phyloP scores from a whole-genome alignment of 2,797 vertebrate species.

The Acrossocheilus fasciatus region DNA sequence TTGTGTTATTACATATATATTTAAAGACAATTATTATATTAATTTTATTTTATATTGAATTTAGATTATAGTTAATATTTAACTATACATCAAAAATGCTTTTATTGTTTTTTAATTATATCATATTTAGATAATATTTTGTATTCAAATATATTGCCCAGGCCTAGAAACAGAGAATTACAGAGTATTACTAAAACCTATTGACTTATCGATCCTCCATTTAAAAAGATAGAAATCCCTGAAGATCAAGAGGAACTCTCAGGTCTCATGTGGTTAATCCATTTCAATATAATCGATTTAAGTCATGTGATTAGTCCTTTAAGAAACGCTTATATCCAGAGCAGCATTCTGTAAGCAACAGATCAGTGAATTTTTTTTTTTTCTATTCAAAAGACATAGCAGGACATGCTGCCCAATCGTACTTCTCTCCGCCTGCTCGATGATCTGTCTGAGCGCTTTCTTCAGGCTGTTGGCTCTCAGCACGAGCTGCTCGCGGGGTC shows the following conservation, averaged over 20 bases:
- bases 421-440: slow-evolving; percentile 97
- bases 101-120: background rate
- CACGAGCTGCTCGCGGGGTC: slow-evolving; percentile 90
- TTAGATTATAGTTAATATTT: background rate
- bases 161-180: background rate
- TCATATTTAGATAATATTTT: background rate
- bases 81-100: no score
- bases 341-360: background rate
- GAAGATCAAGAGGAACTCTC: background rate
- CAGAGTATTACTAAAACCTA: background rate
- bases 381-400: background rate
- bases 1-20: background rate
- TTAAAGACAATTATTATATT: background rate
- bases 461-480: slow-evolving; percentile 96
- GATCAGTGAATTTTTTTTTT: background rate
- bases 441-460: slow-evolving; percentile 95
- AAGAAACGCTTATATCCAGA: background rate
- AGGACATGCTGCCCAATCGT: slow-evolving; percentile 16
- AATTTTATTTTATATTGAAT: background rate
- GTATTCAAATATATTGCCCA: background rate
- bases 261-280: background rate
- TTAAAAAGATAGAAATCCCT: background rate
- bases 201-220: background rate
- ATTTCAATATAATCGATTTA: background rate
- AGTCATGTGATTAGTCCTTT: background rate